Evolutionary conservation across 2,797 vertebrate genomes (phyloP).

Genomic region (Coreius guichenoti): DNA sequence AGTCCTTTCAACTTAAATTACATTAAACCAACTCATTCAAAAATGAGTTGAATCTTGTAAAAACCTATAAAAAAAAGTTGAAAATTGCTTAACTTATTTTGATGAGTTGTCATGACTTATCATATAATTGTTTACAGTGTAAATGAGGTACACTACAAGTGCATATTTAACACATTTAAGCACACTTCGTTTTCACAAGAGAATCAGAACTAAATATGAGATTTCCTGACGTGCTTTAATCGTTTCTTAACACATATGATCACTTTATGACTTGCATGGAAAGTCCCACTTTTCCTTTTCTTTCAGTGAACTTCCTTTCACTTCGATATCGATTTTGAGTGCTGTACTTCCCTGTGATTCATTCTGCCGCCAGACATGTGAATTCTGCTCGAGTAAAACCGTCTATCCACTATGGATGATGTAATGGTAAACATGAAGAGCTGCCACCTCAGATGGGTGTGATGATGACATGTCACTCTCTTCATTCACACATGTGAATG

Average conservation of each 20-base stretch:
- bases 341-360: background rate
- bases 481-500: conserved; percentile 40
- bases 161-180: background rate
- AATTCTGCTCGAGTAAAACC: background rate
- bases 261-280: background rate
- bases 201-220: background rate
- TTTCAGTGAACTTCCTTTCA: conserved; percentile 17
- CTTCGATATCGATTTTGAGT: conserved; percentile 7
- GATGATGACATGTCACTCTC: conserved; percentile 41
- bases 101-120: too few relatives aligned
- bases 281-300: background rate
- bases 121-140: too few relatives aligned
- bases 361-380: conserved; percentile 28
- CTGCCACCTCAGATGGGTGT: conserved; percentile 45
- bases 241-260: background rate
- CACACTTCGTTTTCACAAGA: background rate
- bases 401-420: conserved; percentile 24
- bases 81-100: too few relatives aligned
- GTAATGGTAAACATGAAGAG: conserved; percentile 33
- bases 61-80: too few relatives aligned
- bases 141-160: background rate
- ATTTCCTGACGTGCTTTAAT: background rate
- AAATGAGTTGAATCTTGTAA: too few relatives aligned
- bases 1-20: too few relatives aligned
- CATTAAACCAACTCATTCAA: too few relatives aligned